Evolutionary conservation across 2,888 invertebrate genomes (phyloP), one percentile per base, ranked within the genome.

Genomic region (Acleris emargana): DNA sequence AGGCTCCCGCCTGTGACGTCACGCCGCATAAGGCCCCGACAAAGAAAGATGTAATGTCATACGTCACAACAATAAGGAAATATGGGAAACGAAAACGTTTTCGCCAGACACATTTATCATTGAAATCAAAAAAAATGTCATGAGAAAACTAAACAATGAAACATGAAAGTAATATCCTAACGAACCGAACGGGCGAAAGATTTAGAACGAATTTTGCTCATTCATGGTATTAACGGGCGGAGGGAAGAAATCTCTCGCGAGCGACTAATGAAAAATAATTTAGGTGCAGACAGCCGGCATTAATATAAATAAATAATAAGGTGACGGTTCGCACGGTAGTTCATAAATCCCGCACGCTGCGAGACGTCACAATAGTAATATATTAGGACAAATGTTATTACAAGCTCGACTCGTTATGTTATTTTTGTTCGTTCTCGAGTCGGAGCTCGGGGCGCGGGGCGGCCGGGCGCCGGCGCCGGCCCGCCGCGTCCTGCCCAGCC

Each of bases 331-430:
- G 83, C 88, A 88, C 85, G 84, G 84, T 77, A 80, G 81, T 87
- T 83, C 79, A 88, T 89, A 89, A 89, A 88, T 89, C 87, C 83
- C 76, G 81, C 76, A 75, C 79, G 86, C 82, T 83, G 84, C 73
- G 79, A 79, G 81, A 81, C 88, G 89, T 89, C 90, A 89, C 89
- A 89, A 89, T 88, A 87, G 86, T 88, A 85, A 89, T 89, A 89
- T 90, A 89, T 89, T 90, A 88, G 88, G 88, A 88, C 91, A 87
- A 89, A 90, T 90, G 89, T 91, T 91, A 88, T 90, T 89, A 89
- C 89, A 89, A 91, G 89, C 88, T 77, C 79, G 79, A 86, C 84
- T 86, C 87, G 84, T 87, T 84, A 84, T 87, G 89, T 89, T 91
- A 91, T 91, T 91, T 91, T 89, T 86, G 86, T 88, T 78, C 84